These are phyloP conservation scores for Corbicula japonica DNA, from an alignment of 2,888 invertebrate genomes.

Conservation along the genomic window DNA sequence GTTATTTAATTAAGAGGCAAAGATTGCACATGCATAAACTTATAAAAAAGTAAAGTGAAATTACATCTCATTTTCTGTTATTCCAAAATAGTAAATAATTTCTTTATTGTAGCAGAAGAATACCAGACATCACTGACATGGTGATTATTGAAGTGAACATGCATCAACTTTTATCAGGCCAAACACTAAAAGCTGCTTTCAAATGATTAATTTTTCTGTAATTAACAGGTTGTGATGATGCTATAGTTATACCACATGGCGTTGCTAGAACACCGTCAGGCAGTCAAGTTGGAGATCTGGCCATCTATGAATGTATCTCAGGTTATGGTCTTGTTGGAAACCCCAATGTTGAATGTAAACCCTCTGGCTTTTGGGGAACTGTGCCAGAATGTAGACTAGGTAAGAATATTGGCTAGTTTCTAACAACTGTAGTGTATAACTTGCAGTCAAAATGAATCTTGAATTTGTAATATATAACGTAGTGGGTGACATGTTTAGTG, in stretches of 20 bases:
- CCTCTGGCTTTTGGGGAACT: conserved; percentile 52
- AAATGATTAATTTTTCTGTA: too few relatives aligned
- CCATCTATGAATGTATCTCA: conserved; percentile 36
- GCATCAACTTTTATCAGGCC: neutral
- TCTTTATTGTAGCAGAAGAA: neutral
- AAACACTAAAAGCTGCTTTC: neutral
- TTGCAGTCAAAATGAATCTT: neutral
- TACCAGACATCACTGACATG: neutral
- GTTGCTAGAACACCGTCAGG: conserved; percentile 31
- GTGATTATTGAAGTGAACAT: neutral
- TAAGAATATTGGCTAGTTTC: neutral
- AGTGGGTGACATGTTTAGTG: neutral
- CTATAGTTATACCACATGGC: conserved; percentile 16
- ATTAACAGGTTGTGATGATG: conserved; percentile 31
- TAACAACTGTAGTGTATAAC: neutral
- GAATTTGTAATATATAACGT: neutral
- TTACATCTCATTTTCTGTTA: too few relatives aligned
- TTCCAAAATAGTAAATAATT: too few relatives aligned
- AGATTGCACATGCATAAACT: too few relatives aligned
- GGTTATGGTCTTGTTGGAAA: conserved; percentile 55
- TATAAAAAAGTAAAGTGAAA: too few relatives aligned
- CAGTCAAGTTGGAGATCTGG: conserved; percentile 35
- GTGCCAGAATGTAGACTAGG: conserved; percentile 53
- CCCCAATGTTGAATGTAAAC: conserved; percentile 41
- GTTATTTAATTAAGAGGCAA: too few relatives aligned